phyloP scores from a whole-genome alignment of 2,113 vertebrate species.

The Plestiodon gilberti region DNA sequence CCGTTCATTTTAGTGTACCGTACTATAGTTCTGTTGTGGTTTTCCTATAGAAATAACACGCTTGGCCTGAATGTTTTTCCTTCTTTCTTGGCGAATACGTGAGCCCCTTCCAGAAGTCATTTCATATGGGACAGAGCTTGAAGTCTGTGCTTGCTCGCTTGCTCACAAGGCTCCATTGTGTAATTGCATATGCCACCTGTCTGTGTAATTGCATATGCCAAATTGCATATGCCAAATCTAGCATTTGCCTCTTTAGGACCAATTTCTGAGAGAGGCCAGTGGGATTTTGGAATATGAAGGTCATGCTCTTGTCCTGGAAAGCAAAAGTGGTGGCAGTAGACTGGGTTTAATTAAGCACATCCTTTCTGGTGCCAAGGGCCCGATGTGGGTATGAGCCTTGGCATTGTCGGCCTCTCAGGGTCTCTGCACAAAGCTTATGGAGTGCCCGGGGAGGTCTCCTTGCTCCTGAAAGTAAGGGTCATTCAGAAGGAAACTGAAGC shows the following conservation, averaged over 20 bases:
- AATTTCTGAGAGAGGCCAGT: rapidly evolving
- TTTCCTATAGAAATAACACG: neutral
- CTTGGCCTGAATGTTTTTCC: neutral
- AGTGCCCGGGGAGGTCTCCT: neutral
- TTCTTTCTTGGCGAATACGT: neutral
- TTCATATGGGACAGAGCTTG: neutral
- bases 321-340: neutral
- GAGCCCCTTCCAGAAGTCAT: no score
- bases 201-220: neutral
- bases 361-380: neutral
- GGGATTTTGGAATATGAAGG: rapidly evolving
- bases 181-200: no score
- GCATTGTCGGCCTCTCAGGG: neutral
- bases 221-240: neutral
- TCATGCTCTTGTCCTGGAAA: neutral
- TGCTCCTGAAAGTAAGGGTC: neutral
- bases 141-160: neutral
- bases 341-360: neutral
- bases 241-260: neutral
- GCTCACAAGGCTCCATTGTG: neutral
- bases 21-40: neutral
- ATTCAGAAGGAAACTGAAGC: neutral
- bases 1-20: neutral
- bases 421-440: neutral
- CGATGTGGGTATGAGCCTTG: rapidly evolving